Percentiles rank a stretch among this genome's conserved stretches.
These are phyloP conservation scores for Zaprionus davidi DNA, from an alignment of 1,140 invertebrate species.

Conservation along the genomic window DNA sequence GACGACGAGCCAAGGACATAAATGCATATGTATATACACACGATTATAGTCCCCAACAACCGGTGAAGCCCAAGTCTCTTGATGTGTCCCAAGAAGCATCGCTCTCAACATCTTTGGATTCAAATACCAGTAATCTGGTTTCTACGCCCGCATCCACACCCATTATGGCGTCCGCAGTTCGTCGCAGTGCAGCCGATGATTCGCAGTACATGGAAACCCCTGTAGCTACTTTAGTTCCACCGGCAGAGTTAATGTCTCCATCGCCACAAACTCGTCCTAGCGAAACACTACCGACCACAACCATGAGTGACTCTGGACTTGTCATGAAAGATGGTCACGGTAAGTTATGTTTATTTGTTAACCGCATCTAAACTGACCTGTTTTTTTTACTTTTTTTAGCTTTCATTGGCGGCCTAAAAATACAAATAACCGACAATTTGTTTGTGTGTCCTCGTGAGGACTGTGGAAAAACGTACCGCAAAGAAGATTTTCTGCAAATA, in stretches of 20 bases:
- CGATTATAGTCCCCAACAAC: slow-evolving; percentile 77
- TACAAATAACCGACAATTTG: slow-evolving; percentile 89
- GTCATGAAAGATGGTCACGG: slow-evolving; percentile 52
- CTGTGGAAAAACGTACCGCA: slow-evolving; percentile 94
- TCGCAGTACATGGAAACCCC: slow-evolving; percentile 78
- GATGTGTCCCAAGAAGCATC: slow-evolving; percentile 49
- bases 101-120: slow-evolving; percentile 33
- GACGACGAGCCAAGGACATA: slow-evolving; percentile 85
- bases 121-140: slow-evolving; percentile 36
- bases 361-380: too few species aligned
- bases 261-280: slow-evolving; percentile 47
- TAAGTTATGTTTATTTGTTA: slow-evolving; percentile 9
- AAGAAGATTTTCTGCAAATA: slow-evolving; percentile 94
- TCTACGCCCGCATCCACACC: slow-evolving; percentile 20
- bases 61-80: slow-evolving; percentile 57
- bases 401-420: slow-evolving; percentile 88
- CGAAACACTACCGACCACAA: slow-evolving; percentile 20
- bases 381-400: slow-evolving; percentile 78
- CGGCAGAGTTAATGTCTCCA: slow-evolving; percentile 75
- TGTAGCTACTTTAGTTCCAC: slow-evolving; percentile 68
- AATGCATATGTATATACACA: slow-evolving; percentile 85
- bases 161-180: slow-evolving; percentile 37
- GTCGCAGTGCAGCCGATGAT: slow-evolving; percentile 35
- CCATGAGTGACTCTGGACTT: slow-evolving; percentile 10
- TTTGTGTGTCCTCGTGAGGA: slow-evolving; percentile 92